Percentiles rank a stretch among this genome's conserved stretches.
phyloP scores from a whole-genome alignment of 2,888 invertebrate genomes.

The Syritta pipiens region DNA sequence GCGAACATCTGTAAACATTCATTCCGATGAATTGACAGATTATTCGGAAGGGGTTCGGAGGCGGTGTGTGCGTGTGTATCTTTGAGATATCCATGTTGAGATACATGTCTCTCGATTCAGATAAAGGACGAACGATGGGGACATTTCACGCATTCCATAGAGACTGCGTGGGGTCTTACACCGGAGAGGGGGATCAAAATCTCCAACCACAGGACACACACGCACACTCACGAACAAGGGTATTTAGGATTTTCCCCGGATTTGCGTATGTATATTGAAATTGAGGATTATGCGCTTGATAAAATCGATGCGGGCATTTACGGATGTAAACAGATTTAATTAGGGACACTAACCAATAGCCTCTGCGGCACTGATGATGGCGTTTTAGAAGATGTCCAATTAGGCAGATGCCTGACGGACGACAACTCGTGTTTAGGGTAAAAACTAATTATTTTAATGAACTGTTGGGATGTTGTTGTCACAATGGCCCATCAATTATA shows the following conservation, averaged over 20 bases:
- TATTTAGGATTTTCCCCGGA: conserved; percentile 6
- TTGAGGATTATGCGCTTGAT: conserved; percentile 6
- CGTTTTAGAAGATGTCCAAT: neutral
- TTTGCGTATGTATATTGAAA: conserved; percentile 1
- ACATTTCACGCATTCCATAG: neutral
- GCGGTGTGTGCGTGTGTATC: neutral
- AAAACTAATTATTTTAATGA: too few relatives aligned
- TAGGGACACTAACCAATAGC: neutral
- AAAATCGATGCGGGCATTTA: conserved; percentile 10
- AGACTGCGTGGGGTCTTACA: neutral
- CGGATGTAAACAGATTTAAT: conserved; percentile 12
- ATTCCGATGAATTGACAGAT: neutral
- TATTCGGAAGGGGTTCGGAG: neutral
- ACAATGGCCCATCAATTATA: too few relatives aligned
- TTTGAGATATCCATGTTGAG: neutral
- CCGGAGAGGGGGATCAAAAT: neutral
- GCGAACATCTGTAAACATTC: neutral
- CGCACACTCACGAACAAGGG: neutral
- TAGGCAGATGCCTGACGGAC: neutral
- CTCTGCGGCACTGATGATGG: neutral
- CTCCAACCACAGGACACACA: neutral
- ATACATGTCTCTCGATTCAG: too few relatives aligned
- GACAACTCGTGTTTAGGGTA: too few relatives aligned
- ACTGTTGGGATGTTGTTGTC: too few relatives aligned
- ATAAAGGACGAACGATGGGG: too few relatives aligned